A percentile compares a stretch with the other conserved stretches of the same genome.
phyloP scores from a whole-genome alignment of 2,888 invertebrate species.

The Hanleya hanleyi region DNA sequence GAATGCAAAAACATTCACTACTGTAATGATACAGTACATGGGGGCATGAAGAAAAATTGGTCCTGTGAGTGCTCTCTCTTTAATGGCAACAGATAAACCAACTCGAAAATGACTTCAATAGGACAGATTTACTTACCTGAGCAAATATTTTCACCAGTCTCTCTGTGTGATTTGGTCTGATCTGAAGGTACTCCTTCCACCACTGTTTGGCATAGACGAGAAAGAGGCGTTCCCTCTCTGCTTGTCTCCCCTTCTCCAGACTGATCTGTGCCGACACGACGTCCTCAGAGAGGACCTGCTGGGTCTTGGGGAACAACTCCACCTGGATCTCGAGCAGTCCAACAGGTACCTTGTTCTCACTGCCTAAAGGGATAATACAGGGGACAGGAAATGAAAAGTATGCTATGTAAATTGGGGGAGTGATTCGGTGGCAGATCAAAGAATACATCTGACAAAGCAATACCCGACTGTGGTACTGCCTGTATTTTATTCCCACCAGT shows the following conservation, averaged over 20 bases:
- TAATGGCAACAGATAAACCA: no score
- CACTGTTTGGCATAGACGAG: slow-evolving; percentile 74
- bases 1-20: no score
- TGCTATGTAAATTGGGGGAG: no score
- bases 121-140: slow-evolving; percentile 63
- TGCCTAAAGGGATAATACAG: slow-evolving; percentile 46
- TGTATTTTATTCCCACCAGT: background rate
- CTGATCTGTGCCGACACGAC: slow-evolving; percentile 66
- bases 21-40: no score
- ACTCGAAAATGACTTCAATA: no score
- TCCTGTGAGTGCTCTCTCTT: no score
- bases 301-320: slow-evolving; percentile 65
- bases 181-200: slow-evolving; percentile 74
- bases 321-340: slow-evolving; percentile 70
- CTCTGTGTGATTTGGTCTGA: slow-evolving; percentile 66
- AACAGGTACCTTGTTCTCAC: slow-evolving; percentile 68
- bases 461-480: background rate
- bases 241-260: slow-evolving; percentile 64
- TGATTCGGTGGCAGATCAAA: background rate
- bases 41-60: no score
- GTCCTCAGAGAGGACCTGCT: slow-evolving; percentile 55
- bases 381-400: no score
- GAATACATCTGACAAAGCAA: no score
- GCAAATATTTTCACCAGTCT: slow-evolving; percentile 74
- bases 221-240: slow-evolving; percentile 72